Base-by-base conservation (phyloP, 2,888 invertebrate genomes). In the Lepidocyrtinus sp. region DNA sequence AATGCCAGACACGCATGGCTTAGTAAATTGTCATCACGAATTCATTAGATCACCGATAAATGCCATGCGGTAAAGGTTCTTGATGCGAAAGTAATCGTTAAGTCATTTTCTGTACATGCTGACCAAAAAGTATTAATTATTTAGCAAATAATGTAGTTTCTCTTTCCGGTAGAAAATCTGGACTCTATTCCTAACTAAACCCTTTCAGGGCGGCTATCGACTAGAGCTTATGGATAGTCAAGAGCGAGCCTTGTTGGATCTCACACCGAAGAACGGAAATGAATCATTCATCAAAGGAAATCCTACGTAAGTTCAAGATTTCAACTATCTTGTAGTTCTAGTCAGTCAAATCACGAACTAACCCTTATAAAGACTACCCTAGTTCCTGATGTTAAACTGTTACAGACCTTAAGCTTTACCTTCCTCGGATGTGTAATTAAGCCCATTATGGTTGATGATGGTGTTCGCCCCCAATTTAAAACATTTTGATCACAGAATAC, bases 141-240 rank as follows among this genome's bases (percentile, higher is more conserved):
- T n/a, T n/a, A n/a, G n/a, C n/a, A n/a, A n/a, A n/a, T n/a, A n/a
- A n/a, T n/a, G n/a, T n/a, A n/a, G n/a, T n/a, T n/a, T n/a, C n/a
- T n/a, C n/a, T n/a, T n/a, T n/a, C n/a, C n/a, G n/a, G n/a, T n/a
- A n/a, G n/a, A n/a, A n/a, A n/a, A n/a, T n/a, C n/a, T n/a, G n/a
- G n/a, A n/a, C n/a, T n/a, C n/a, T n/a, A n/a, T 61, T 27, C 36
- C 27, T 26, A 26, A 61, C 12, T 61, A 61, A 61, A 61, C 3
- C 61, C 12, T 73, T 59, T 55, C 89, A 97, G 97, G 98, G 98
- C 85, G 97, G 97, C 69, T 97, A 94, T 89, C 94, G 94, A 87
- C 90, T 98, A 78, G 94, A 97, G 88, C 91, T 98, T 75, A 90
- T 98, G 87, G 96, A 97, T 89, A 91, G 92, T 78, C 90, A 95